Conservation (phyloP, 1,140 invertebrate species). For the Psix sp. region DNA sequence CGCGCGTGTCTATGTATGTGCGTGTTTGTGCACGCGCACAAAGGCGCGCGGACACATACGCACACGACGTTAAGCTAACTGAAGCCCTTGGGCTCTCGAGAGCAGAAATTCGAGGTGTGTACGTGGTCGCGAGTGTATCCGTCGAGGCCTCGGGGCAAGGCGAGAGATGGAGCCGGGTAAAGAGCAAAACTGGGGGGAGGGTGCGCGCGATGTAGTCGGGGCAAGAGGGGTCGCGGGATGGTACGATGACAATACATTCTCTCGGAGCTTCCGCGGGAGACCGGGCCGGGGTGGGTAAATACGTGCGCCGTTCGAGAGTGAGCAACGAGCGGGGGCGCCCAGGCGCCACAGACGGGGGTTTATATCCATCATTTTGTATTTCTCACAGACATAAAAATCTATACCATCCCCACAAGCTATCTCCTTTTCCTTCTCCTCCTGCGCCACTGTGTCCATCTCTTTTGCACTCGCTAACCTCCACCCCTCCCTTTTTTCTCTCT, state of each 20-base stretch:
- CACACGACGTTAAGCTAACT: slow-evolving; percentile 28
- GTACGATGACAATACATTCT: slow-evolving; percentile 66
- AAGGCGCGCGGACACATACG: background rate
- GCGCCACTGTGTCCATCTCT: slow-evolving; percentile 19
- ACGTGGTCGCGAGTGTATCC: slow-evolving; percentile 70
- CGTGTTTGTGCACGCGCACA: slow-evolving; percentile 4
- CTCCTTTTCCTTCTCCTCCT: slow-evolving; percentile 17
- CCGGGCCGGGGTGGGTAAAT: slow-evolving; percentile 34
- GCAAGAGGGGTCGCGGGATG: slow-evolving; percentile 62
- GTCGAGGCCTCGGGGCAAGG: slow-evolving; percentile 56
- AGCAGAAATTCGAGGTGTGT: slow-evolving; percentile 72
- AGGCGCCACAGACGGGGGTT: slow-evolving; percentile 66
- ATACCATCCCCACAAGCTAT: slow-evolving; percentile 49
- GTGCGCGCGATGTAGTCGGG: slow-evolving; percentile 21
- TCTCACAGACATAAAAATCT: slow-evolving; percentile 75
- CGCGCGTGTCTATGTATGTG: slow-evolving; percentile 4
- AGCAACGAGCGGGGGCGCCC: slow-evolving; percentile 44
- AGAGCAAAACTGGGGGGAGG: slow-evolving; percentile 29
- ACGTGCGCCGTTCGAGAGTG: slow-evolving; percentile 46
- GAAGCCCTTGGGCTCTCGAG: slow-evolving; percentile 64
- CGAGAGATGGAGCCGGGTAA: slow-evolving; percentile 58
- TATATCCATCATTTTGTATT: slow-evolving; percentile 77
- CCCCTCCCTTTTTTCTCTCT: slow-evolving; percentile 18
- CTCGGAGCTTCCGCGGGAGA: slow-evolving; percentile 57
- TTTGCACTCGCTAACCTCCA: slow-evolving; percentile 39